Evolutionary conservation across 2,888 invertebrate genomes (phyloP), one percentile per base, ranked within the genome.

Genomic region (Abrostola triplasia): DNA sequence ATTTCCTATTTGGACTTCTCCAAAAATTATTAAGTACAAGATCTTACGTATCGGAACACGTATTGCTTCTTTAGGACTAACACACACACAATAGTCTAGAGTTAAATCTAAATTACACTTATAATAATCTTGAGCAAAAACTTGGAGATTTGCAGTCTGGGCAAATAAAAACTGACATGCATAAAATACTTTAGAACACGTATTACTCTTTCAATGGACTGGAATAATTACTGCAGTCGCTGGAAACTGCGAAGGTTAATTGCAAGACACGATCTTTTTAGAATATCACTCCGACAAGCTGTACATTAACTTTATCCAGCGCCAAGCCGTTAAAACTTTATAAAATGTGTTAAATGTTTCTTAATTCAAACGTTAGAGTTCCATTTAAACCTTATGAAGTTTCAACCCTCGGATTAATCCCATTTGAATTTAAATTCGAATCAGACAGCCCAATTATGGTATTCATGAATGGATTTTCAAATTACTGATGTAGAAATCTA

Each of bases 401-500:
- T 8, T 42, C 48, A 44, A 42, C 56, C 61, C 36, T 57, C 52
- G 50, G 6, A 56, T 37, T 38, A 7, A 37, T 49, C 48, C 64
- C 36, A 51, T 64, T 73, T 41, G 47, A 69, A 76, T 75, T 77
- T 58, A 62, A 77, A 79, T 76, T 64, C 13, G 55, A 72, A 58
- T 35, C 65, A 62, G 55, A 52, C 63, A 64, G 35, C 59, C 64
- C 56, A 59, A 59, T 59, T 67, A 70, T 54, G 50, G 55, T 38
- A 71, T 65, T 64, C 61, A 68, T 55, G 73, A 79, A 79, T 77
- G 67, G 52, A 56, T 64, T 76, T 77, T 65, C 53, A 71, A 79
- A 79, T 74, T 67, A 72, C 75, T 71, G 75, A 70, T 67, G 67
- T 75, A 41, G 77, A 79, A 75, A 75, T 68, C 66, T 72, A 70